phyloP scores from a whole-genome alignment of 2,113 vertebrate genomes.

The Chrysochloris asiatica region DNA sequence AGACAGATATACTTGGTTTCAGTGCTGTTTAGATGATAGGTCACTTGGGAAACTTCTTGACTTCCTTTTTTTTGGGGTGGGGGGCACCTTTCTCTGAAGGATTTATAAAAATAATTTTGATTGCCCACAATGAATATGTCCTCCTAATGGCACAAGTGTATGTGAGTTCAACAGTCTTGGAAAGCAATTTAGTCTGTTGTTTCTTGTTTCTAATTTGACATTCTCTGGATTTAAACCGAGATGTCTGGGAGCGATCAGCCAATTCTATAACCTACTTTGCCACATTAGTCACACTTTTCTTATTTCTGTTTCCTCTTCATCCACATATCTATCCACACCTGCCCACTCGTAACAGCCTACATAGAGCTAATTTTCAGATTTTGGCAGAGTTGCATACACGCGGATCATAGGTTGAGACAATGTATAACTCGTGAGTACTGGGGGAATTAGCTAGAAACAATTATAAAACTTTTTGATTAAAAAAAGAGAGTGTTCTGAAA shows the following conservation, averaged over 20 bases:
- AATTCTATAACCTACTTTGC: constrained; percentile 8
- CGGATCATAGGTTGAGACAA: not conserved
- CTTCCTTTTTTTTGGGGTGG: not conserved
- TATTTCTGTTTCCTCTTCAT: constrained; percentile 18
- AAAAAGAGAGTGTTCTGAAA: not conserved
- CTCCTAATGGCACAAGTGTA: not conserved
- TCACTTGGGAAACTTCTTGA: not conserved
- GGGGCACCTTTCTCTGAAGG: not conserved
- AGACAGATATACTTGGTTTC: not conserved
- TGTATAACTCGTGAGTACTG: not conserved
- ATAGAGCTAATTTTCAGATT: constrained; percentile 14
- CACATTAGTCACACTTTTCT: constrained; percentile 31
- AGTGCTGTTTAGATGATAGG: not conserved
- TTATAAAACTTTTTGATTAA: not conserved
- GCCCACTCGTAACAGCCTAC: not conserved
- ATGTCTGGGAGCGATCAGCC: not conserved
- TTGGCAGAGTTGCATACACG: constrained; percentile 1
- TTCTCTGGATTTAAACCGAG: not conserved
- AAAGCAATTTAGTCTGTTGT: not conserved
- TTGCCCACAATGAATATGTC: not conserved
- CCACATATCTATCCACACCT: not conserved
- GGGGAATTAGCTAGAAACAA: not conserved
- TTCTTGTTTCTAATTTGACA: constrained; percentile 16
- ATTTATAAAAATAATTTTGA: not conserved
- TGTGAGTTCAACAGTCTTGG: not conserved